phyloP scores from a whole-genome alignment of 2,113 vertebrate species.

The Nanorana parkeri region DNA sequence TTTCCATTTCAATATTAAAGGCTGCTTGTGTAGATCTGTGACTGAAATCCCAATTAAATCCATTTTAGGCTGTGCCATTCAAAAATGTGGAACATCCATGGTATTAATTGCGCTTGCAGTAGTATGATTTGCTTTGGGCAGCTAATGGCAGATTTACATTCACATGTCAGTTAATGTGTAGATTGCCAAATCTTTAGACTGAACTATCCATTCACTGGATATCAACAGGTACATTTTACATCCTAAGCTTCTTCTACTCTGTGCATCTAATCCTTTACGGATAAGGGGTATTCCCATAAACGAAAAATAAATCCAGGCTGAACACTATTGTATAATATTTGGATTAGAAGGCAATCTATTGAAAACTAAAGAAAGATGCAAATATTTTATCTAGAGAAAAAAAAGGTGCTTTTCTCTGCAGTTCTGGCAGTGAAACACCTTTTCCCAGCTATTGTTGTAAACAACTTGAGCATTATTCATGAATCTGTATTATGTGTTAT shows the following conservation, averaged over 20 bases:
- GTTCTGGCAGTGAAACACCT: not conserved
- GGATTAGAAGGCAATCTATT: not conserved
- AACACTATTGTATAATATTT: not conserved
- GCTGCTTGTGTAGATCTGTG: too few relatives aligned
- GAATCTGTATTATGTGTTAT: constrained; percentile 21
- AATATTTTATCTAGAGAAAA: not conserved
- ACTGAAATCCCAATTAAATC: too few relatives aligned
- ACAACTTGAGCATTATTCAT: constrained; percentile 15
- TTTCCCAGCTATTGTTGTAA: constrained; percentile 18
- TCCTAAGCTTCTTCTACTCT: not conserved
- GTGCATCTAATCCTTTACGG: not conserved
- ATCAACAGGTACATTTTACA: too few relatives aligned
- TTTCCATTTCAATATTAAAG: too few relatives aligned
- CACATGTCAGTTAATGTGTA: too few relatives aligned
- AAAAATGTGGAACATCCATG: too few relatives aligned
- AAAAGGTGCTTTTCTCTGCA: not conserved
- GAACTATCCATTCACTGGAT: too few relatives aligned
- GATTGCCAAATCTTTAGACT: not conserved
- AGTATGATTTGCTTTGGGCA: not conserved
- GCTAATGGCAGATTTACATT: not conserved
- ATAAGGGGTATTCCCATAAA: not conserved
- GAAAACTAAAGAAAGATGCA: not conserved
- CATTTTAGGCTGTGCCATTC: too few relatives aligned
- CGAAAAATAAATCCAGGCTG: not conserved
- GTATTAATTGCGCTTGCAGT: too few relatives aligned